Evolutionary conservation across 2,113 vertebrate species (phyloP), one percentile per base, ranked within the genome.

Genomic region (Reinhardtius hippoglossoides): DNA sequence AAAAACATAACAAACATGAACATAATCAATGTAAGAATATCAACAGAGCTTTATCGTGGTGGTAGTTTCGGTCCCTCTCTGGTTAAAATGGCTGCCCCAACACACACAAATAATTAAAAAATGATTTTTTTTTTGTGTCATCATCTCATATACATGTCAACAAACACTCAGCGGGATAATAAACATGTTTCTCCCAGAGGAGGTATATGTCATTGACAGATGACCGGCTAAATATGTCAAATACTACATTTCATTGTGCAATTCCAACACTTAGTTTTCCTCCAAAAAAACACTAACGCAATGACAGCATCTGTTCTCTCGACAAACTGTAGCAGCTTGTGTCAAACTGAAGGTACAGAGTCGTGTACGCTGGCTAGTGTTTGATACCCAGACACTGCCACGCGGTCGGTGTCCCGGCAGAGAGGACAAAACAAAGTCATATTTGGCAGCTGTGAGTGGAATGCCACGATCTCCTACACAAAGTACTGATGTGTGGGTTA

Each of bases 131-230:
- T 37, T 61, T 9, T 8, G n/a, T 4, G 69, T 69, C 79, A 82
- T 66, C 31, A 37, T 81, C 58, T 77, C 72, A 79, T 74, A 73
- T 56, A 79, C 63, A 78, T 40, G 14, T 72, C 37, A 80, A 64
- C 52, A 63, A 66, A 57, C n/a, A 68, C 14, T 67, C 42, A 66
- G 7, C 67, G 59, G 21, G 40, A 40, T 16, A 18, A 72, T 71
- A 24, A 67, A 26, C 26, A 31, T 69, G 3, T 54, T 55, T 71
- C 40, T 61, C 46, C 67, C 80, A 59, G 40, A 70, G 37, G 42
- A 76, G 52, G 44, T 44, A n/a, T 56, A 64, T 15, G 42, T 90
- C 62, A 78, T 75, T 66, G 84, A 86, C 71, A 68, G 52, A 84
- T 72, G 62, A 80, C 50, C 21, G 31, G 40, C 1, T 31, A 58